Percentiles rank a stretch among this genome's conserved stretches.
Conservation (phyloP, 2,113 vertebrate genomes). For the Verasper variegatus region DNA sequence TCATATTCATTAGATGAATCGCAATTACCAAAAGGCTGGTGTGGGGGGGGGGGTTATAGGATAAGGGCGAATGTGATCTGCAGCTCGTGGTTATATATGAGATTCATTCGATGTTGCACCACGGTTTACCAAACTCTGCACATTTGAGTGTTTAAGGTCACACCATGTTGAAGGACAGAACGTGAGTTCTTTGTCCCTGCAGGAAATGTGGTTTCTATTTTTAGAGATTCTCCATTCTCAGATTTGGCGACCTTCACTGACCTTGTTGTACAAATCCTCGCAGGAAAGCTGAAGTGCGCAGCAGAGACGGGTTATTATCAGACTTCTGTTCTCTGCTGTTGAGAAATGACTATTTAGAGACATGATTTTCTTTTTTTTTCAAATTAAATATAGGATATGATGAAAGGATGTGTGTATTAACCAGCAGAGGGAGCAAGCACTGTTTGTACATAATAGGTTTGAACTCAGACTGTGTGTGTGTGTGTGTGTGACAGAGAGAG, state of each 20-base stretch:
- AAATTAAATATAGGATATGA: background rate
- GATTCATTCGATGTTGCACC: no score
- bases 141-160: no score
- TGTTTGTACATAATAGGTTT: slow-evolving; percentile 20
- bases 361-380: no score
- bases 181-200: background rate
- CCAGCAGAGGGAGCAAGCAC: slow-evolving; percentile 76
- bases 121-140: no score
- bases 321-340: background rate
- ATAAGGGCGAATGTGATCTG: background rate
- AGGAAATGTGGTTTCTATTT: slow-evolving; percentile 27
- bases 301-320: background rate
- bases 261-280: background rate
- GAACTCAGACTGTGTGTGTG: slow-evolving; percentile 16
- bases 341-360: background rate
- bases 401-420: slow-evolving; percentile 15
- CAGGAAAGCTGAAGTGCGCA: background rate
- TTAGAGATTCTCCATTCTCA: background rate
- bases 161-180: background rate
- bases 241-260: slow-evolving; percentile 20
- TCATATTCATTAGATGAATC: slow-evolving; percentile 31
- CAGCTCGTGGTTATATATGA: background rate
- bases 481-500: background rate
- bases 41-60: slow-evolving; percentile 11
- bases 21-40: background rate